Evolutionary conservation across 2,888 invertebrate genomes (phyloP).

Genomic region (Oxyteleia sp.): DNA sequence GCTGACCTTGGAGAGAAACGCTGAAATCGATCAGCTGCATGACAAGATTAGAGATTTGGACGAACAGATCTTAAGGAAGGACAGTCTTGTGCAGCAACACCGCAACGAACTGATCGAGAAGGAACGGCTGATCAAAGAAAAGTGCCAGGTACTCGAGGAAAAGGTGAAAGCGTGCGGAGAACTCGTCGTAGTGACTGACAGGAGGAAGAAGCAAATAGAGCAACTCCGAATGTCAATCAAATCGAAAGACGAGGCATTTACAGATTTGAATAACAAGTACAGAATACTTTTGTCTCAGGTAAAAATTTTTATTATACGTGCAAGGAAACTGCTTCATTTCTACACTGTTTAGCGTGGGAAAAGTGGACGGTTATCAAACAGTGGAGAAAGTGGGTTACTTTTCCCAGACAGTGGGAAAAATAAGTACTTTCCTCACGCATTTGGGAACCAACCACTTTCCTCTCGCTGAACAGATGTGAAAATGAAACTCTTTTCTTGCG

Average conservation of each 20-base stretch:
- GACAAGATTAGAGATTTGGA: constrained; percentile 82
- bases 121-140: constrained; percentile 83
- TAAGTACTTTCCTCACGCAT: no score
- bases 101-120: constrained; percentile 83
- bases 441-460: no score
- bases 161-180: constrained; percentile 83
- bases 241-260: constrained; percentile 87
- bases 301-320: no score
- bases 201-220: constrained; percentile 88
- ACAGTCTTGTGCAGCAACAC: constrained; percentile 81
- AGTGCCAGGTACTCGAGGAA: constrained; percentile 81
- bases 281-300: constrained; percentile 84
- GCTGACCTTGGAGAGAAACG: constrained; percentile 78
- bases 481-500: no score
- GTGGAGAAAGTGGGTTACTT: no score
- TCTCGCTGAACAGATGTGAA: no score
- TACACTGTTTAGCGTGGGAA: no score
- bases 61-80: constrained; percentile 85
- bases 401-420: no score
- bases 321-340: no score
- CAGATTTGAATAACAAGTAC: constrained; percentile 88
- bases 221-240: constrained; percentile 87
- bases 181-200: constrained; percentile 83
- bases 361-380: no score
- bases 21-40: constrained; percentile 80